Evolutionary conservation across 2,113 vertebrate genomes (phyloP), one percentile per base, ranked within the genome.

Genomic region (Brachyhypopomus occidentalis): DNA sequence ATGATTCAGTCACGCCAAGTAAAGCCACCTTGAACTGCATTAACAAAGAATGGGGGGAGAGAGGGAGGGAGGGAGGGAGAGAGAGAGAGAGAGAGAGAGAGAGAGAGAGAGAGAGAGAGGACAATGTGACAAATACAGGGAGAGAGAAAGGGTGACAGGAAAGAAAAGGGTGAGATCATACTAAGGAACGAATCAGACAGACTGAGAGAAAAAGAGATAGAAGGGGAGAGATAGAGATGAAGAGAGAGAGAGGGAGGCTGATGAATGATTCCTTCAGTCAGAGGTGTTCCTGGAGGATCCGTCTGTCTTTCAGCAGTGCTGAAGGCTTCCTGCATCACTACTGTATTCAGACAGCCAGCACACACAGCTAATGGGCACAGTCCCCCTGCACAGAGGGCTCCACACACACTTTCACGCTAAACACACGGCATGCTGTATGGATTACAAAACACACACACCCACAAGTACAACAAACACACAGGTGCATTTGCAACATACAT

Each of bases 241-340:
- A 8, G 23, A 30, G 16, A 36, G 45, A 38, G 19, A 70, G 66
- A 22, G 41, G 41, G 17, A 20, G 34, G 25, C 8, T 59, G 52
- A 67, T 36, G 52, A 80, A 70, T 27, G 19, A 38, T 22, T 86
- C 30, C 30, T 27, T 45, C n/a, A 30, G 19, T 62, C 64, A 60
- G 63, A 41, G 22, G 19, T 48, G 25, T 78, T 55, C 23, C 23
- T 20, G n/a, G 75, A 52, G 70, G 62, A 66, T 63, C 30, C 27
- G 55, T 59, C 36, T 20, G 19, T 56, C 63, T 3, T 66, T 36
- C 71, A 70, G 52, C 12, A 62, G 5, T 36, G 23, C 25, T 66
- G 27, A 19, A 38, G 58, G 7, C 34, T 60, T 48, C 41, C 56
- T 20, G 2, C 17, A 12, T 20, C 7, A 4, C 8, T n/a, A 58